Evolutionary conservation across 1,140 invertebrate species (phyloP).

Genomic region (Diuraphis noxia): DNA sequence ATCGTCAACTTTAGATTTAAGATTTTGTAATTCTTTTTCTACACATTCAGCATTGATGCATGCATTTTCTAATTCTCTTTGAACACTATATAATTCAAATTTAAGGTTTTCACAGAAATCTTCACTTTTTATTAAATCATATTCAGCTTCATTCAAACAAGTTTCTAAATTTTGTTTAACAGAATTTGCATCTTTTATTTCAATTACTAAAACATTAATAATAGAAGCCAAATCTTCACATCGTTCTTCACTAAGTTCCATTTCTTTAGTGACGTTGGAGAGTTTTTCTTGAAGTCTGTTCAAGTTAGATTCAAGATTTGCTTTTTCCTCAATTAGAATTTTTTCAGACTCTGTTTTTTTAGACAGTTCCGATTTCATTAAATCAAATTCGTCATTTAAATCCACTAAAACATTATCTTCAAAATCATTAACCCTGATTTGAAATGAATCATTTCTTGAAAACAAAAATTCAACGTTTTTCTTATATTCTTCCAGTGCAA

Average conservation of each 20-base stretch:
- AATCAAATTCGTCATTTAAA: conserved; percentile 48
- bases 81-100: background rate
- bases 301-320: background rate
- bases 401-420: conserved; percentile 46
- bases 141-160: conserved; percentile 14
- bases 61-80: conserved; percentile 6
- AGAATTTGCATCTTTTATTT: conserved; percentile 17
- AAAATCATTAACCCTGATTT: conserved; percentile 36
- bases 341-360: conserved; percentile 26
- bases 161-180: background rate
- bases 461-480: conserved; percentile 38
- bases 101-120: background rate
- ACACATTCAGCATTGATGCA: background rate
- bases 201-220: conserved; percentile 22
- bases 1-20: background rate
- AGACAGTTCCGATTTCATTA: conserved; percentile 32
- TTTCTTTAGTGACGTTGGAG: background rate
- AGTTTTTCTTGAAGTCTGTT: conserved; percentile 27
- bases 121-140: conserved; percentile 3
- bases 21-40: background rate
- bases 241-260: conserved; percentile 26
- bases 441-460: conserved; percentile 47
- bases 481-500: conserved; percentile 28
- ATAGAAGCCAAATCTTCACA: conserved; percentile 11
- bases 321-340: background rate